Evolutionary conservation across 1,140 invertebrate genomes (phyloP), one percentile per base, ranked within the genome.

Genomic region (Apocrypta bakeri): DNA sequence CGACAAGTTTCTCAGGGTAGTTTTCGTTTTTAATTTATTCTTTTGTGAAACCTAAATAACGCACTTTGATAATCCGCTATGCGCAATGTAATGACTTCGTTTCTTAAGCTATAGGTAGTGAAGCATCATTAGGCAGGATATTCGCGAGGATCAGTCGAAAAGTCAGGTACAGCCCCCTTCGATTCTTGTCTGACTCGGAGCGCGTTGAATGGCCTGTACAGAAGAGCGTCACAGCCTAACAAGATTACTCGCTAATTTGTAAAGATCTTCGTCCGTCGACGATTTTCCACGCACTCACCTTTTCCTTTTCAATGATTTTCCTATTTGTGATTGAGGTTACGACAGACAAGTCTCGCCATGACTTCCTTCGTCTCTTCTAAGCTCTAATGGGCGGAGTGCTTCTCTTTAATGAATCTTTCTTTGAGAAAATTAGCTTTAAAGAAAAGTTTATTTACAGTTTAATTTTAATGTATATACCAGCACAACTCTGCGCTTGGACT

Each of bases 221-320:
- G 61, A 81, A 84, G 80, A 75, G 83, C 82, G 85, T 87, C 79
- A 87, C 83, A 81, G 84, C 31, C 77, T 89, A 87, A 89, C 86
- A 63, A 88, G 87, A 89, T 89, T 88, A 89, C 27, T 80, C 63
- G 84, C 66, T 73, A 83, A 87, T 87, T 87, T 85, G 76, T 85
- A 84, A 84, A 73, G 79, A 79, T 85, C 48, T 17, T 42, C 12
- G n/a, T 29, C 56, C 2, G n/a, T 11, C 27, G 21, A 1, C 29
- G 12, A 1, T 72, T 72, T 73, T 63, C 42, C 68, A 27, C 48
- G 68, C 42, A 29, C 79, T 68, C 25, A 2, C 56, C 48, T n/a
- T 56, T 29, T 12, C 9, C 27, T 29, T 78, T 74, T 68, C 64
- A 73, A 63, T 73, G 48, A 81, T 64, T 66, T 66, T 66, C 74